phyloP scores from a whole-genome alignment of 2,888 invertebrate genomes.

The Mythimna ferrago region DNA sequence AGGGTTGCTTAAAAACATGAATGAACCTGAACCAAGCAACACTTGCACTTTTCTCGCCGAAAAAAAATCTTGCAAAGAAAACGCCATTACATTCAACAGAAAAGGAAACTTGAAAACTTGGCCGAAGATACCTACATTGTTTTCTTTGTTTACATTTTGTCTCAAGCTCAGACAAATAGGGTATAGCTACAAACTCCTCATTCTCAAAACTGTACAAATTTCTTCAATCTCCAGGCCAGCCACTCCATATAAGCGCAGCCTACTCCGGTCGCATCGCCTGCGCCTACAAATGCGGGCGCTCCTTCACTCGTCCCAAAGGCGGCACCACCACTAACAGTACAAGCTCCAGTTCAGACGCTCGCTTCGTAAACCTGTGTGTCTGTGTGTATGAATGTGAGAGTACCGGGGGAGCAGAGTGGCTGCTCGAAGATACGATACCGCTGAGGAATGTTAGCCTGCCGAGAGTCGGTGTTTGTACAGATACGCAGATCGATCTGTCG shows the following conservation, averaged over 20 bases:
- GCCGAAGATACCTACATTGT: too few relatives aligned
- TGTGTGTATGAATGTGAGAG: slow-evolving; percentile 99
- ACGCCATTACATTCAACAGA: too few relatives aligned
- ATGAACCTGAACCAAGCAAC: too few relatives aligned
- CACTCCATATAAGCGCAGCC: slow-evolving; percentile 98
- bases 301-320: slow-evolving; percentile 96
- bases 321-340: slow-evolving; percentile 91
- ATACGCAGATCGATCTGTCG: slow-evolving; percentile 95
- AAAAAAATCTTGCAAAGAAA: too few relatives aligned
- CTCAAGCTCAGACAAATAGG: too few relatives aligned
- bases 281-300: slow-evolving; percentile 98
- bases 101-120: too few relatives aligned
- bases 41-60: too few relatives aligned
- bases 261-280: slow-evolving; percentile 99
- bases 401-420: slow-evolving; percentile 98
- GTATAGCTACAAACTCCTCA: too few relatives aligned
- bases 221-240: slow-evolving; percentile 91
- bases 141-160: too few relatives aligned
- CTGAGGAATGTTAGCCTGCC: slow-evolving; percentile 97
- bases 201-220: neutral
- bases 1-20: too few relatives aligned
- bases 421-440: slow-evolving; percentile 98
- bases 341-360: slow-evolving; percentile 87
- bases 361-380: slow-evolving; percentile 97
- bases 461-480: slow-evolving; percentile 94